These are phyloP conservation scores for Bubalus kerabau DNA, from an alignment of 2,113 vertebrate genomes.

Conservation along the genomic window DNA sequence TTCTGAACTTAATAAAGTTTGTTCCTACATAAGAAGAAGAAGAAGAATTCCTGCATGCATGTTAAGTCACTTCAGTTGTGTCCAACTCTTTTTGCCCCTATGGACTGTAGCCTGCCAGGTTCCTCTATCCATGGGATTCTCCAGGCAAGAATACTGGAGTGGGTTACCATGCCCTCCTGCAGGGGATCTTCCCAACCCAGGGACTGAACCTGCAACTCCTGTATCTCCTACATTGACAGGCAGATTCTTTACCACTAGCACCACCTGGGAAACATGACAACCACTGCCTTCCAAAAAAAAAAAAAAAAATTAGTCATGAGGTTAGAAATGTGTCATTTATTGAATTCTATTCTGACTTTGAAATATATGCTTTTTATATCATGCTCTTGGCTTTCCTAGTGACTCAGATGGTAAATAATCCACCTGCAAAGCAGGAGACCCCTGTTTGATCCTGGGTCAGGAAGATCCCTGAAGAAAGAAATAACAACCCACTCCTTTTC, in stretches of 20 bases:
- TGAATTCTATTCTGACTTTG: not conserved
- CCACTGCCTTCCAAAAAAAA: not conserved
- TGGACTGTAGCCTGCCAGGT: not conserved
- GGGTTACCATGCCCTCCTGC: not conserved
- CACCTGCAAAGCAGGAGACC: not conserved
- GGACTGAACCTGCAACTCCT: not conserved
- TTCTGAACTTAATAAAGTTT: not conserved
- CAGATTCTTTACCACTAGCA: not conserved
- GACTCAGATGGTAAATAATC: not conserved
- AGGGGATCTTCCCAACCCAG: not conserved
- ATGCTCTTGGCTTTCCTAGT: not conserved
- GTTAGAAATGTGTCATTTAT: not conserved
- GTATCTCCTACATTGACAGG: not conserved
- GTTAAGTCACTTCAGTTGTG: not conserved
- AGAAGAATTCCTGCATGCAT: not conserved
- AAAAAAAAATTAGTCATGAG: not conserved
- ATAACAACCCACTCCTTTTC: not conserved
- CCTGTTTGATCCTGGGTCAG: not conserved
- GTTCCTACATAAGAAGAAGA: rapidly evolving
- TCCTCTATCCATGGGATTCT: not conserved
- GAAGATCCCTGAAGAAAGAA: not conserved
- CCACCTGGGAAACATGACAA: not conserved
- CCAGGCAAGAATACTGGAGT: not conserved
- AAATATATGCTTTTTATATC: not conserved
- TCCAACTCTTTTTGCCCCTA: not conserved